These are phyloP conservation scores for Eupithecia abbreviata DNA, from an alignment of 2,888 invertebrate genomes.

Conservation along the genomic window DNA sequence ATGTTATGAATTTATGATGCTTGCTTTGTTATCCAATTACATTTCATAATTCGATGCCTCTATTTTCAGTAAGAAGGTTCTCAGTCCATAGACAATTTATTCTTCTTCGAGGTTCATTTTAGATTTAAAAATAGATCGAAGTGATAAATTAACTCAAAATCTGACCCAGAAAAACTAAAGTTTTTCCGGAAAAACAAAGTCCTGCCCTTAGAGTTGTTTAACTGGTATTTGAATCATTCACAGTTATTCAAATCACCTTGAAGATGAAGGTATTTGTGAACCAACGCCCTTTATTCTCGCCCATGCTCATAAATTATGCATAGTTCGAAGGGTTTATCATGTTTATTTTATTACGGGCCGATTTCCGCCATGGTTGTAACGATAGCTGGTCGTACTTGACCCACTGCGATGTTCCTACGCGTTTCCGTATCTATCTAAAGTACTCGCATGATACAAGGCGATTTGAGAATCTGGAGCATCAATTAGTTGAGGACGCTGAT, in stretches of 20 bases:
- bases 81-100: background rate
- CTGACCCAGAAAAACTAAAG: constrained; percentile 1
- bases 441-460: constrained; percentile 18
- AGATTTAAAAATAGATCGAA: too few species aligned
- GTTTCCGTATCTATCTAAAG: constrained; percentile 50
- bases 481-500: constrained; percentile 14
- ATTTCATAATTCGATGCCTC: constrained; percentile 10
- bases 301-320: constrained; percentile 24
- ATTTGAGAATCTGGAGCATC: constrained; percentile 31
- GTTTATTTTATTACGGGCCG: constrained; percentile 42
- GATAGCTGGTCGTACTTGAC: constrained; percentile 71
- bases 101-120: background rate
- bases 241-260: constrained; percentile 14
- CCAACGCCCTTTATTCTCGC: constrained; percentile 17
- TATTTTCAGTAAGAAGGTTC: constrained; percentile 3
- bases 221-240: constrained; percentile 5
- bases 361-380: constrained; percentile 60
- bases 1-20: constrained; percentile 58
- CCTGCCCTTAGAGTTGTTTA: background rate
- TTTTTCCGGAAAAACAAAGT: constrained; percentile 9
- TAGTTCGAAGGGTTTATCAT: constrained; percentile 48
- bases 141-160: background rate
- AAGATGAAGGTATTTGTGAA: constrained; percentile 13
- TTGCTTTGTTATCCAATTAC: constrained; percentile 31
- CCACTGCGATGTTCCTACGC: constrained; percentile 58